Evolutionary conservation across 2,888 invertebrate genomes (phyloP).

Genomic region (Eumerus sabulonum): DNA sequence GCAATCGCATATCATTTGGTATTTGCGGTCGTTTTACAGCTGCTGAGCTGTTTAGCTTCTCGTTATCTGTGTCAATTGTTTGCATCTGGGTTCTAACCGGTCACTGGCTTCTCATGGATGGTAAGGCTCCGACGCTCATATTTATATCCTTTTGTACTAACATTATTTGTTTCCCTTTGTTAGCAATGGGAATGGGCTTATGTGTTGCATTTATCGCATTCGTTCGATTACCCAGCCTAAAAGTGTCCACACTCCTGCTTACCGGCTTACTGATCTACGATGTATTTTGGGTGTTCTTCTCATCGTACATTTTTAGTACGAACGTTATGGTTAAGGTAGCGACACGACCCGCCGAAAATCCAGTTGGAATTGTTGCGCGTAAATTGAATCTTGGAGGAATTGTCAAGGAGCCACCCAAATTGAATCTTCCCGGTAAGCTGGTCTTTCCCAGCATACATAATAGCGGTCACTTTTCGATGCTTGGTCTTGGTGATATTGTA

Average conservation of each 20-base stretch:
- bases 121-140: constrained; percentile 78
- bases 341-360: constrained; percentile 92
- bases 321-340: constrained; percentile 98
- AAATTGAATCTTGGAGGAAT: constrained; percentile 95
- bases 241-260: constrained; percentile 95
- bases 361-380: constrained; percentile 95
- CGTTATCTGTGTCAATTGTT: constrained; percentile 94
- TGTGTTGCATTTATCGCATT: constrained; percentile 99
- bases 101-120: constrained; percentile 99
- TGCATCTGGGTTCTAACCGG: constrained; percentile 99
- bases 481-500: constrained; percentile 91
- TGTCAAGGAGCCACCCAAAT: constrained; percentile 94
- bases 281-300: constrained; percentile 99
- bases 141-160: constrained; percentile 8
- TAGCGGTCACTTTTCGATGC: constrained; percentile 97
- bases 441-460: constrained; percentile 98
- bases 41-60: constrained; percentile 95
- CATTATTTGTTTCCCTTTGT: constrained; percentile 71
- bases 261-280: constrained; percentile 97
- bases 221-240: constrained; percentile 95
- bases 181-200: constrained; percentile 98
- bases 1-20: constrained; percentile 92
- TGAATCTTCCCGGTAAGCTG: constrained; percentile 97
- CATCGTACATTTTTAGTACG: constrained; percentile 98
- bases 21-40: constrained; percentile 96